These are phyloP conservation scores for Cerastoderma edule DNA, from an alignment of 2,888 invertebrate genomes.

Conservation along the genomic window DNA sequence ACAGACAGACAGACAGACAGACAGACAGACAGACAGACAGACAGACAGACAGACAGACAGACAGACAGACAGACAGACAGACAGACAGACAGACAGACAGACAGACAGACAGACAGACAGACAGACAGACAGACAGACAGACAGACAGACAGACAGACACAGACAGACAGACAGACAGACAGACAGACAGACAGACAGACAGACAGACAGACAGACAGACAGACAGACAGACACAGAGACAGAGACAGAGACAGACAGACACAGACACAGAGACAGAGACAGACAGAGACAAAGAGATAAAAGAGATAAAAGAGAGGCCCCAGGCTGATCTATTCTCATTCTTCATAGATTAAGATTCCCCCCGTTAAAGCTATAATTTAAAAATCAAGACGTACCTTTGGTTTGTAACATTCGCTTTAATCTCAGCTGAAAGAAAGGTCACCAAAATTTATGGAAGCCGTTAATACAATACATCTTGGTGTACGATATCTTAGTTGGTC, in stretches of 20 bases:
- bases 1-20: conserved; percentile 21
- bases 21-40: conserved; percentile 29
- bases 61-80: conserved; percentile 29
- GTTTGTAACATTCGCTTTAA: too few species aligned
- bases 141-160: conserved; percentile 28
- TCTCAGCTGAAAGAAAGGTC: too few species aligned
- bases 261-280: conserved; percentile 5
- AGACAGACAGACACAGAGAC: conserved; percentile 27
- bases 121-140: conserved; percentile 29
- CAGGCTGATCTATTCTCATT: too few species aligned
- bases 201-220: conserved; percentile 29
- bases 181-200: conserved; percentile 29
- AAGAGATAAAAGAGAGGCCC: too few species aligned
- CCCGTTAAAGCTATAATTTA: too few species aligned
- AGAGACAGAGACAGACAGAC: conserved; percentile 24
- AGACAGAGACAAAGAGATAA: conserved; percentile 15
- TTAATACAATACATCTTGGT: too few species aligned
- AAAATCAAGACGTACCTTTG: too few species aligned
- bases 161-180: conserved; percentile 28
- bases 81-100: conserved; percentile 29
- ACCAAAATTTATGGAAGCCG: too few species aligned
- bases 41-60: conserved; percentile 29
- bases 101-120: conserved; percentile 28
- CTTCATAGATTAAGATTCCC: too few species aligned
- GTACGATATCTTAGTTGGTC: too few species aligned